Percentiles rank a stretch among this genome's conserved stretches.
These are phyloP conservation scores for Baccha elongata DNA, from an alignment of 2,888 invertebrate species.

Conservation along the genomic window DNA sequence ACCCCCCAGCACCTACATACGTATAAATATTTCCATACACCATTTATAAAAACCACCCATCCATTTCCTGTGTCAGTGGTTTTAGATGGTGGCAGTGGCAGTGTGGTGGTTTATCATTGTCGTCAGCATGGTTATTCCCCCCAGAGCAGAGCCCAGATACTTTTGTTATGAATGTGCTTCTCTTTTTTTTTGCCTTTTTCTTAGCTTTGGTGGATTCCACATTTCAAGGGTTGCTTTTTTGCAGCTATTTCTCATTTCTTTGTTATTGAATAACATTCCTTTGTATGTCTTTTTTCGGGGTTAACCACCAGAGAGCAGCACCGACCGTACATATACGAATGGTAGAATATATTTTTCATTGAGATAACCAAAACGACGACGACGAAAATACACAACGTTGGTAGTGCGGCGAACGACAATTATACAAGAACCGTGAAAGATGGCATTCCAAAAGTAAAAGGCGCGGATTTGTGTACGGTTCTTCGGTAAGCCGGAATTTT, in stretches of 20 bases:
- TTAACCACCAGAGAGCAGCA: slow-evolving; percentile 63
- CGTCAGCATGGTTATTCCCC: slow-evolving; percentile 64
- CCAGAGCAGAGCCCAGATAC: no score
- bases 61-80: slow-evolving; percentile 36
- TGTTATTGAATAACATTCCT: slow-evolving; percentile 68
- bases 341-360: slow-evolving; percentile 22
- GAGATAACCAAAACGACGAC: slow-evolving; percentile 40
- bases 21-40: not conserved
- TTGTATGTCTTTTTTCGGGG: slow-evolving; percentile 46
- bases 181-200: slow-evolving; percentile 35
- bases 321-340: slow-evolving; percentile 15
- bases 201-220: slow-evolving; percentile 40
- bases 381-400: not conserved
- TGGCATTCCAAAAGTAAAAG: slow-evolving; percentile 45
- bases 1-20: slow-evolving; percentile 17
- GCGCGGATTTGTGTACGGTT: slow-evolving; percentile 34
- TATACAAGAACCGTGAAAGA: slow-evolving; percentile 44
- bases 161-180: slow-evolving; percentile 26
- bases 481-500: slow-evolving; percentile 31
- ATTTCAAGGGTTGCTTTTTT: slow-evolving; percentile 52
- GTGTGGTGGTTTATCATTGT: slow-evolving; percentile 67
- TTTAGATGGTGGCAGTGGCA: slow-evolving; percentile 46
- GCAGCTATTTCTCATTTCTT: slow-evolving; percentile 49
- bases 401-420: slow-evolving; percentile 20
- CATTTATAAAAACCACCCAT: slow-evolving; percentile 22